These are phyloP conservation scores for Diceros bicornis DNA, from an alignment of 2,797 vertebrate species.

Conservation along the genomic window DNA sequence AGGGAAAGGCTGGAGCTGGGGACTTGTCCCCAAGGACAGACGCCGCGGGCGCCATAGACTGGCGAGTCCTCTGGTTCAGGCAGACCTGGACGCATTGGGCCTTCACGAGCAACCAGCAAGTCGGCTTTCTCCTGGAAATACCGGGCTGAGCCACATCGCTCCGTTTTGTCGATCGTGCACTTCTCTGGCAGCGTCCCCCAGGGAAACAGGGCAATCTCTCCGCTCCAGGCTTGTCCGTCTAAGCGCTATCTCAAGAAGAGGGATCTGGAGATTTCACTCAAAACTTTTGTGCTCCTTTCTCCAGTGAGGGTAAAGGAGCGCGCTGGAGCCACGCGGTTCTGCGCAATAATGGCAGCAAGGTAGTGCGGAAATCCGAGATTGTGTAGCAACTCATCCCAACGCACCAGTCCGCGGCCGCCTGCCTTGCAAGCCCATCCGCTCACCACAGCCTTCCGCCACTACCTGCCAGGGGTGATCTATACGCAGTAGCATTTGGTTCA, in stretches of 20 bases:
- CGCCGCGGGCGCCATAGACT: background rate
- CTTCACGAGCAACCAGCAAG: background rate
- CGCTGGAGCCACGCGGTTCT: background rate
- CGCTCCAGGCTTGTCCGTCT: background rate
- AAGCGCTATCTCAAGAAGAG: background rate
- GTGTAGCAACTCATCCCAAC: background rate
- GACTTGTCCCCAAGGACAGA: background rate
- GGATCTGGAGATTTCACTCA: background rate
- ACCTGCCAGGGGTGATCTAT: background rate
- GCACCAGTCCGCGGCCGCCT: background rate
- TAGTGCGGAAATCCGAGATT: background rate
- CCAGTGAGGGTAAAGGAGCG: background rate
- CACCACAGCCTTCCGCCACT: background rate
- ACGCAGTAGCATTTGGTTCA: background rate
- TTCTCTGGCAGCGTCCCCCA: background rate
- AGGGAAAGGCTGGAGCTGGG: background rate
- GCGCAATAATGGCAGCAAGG: rapidly evolving
- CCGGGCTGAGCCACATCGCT: background rate
- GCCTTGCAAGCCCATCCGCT: background rate
- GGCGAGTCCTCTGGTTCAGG: background rate
- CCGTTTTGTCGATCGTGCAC: background rate
- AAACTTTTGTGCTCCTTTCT: background rate
- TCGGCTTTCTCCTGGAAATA: background rate
- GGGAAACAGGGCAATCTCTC: background rate
- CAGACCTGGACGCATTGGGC: background rate